phyloP scores from a whole-genome alignment of 2,888 invertebrate genomes.

The Neoitamus cyanurus region DNA sequence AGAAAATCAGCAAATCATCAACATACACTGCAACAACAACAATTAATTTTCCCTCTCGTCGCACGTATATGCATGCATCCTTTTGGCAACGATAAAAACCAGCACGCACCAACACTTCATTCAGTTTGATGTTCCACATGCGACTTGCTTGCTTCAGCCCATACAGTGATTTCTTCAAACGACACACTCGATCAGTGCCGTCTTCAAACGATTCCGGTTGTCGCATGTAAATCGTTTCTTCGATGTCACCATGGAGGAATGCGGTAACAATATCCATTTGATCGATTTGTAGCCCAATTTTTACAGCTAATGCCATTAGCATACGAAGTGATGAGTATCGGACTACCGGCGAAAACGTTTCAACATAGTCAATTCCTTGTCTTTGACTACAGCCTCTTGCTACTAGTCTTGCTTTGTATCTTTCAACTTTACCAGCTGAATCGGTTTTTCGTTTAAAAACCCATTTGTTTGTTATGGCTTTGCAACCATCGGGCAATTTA shows the following conservation, averaged over 20 bases:
- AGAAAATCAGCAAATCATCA: constrained; percentile 45
- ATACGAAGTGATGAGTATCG: neutral
- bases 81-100: constrained; percentile 43
- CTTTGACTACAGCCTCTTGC: too few species aligned
- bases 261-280: constrained; percentile 52
- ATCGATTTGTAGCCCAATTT: neutral
- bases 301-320: neutral
- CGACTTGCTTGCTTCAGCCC: constrained; percentile 53
- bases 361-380: neutral
- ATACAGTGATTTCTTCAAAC: constrained; percentile 53
- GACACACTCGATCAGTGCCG: constrained; percentile 48
- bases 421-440: too few species aligned
- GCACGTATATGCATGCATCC: neutral
- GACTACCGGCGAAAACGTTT: neutral
- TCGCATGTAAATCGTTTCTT: constrained; percentile 51
- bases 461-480: too few species aligned
- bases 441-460: too few species aligned
- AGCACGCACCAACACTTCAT: constrained; percentile 45
- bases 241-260: constrained; percentile 50
- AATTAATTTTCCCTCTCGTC: neutral
- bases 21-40: constrained; percentile 48
- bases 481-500: too few species aligned
- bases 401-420: too few species aligned
- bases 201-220: constrained; percentile 53
- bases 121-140: constrained; percentile 52